Conservation (phyloP, 2,113 vertebrate genomes). For the Ammodytes marinus region DNA sequence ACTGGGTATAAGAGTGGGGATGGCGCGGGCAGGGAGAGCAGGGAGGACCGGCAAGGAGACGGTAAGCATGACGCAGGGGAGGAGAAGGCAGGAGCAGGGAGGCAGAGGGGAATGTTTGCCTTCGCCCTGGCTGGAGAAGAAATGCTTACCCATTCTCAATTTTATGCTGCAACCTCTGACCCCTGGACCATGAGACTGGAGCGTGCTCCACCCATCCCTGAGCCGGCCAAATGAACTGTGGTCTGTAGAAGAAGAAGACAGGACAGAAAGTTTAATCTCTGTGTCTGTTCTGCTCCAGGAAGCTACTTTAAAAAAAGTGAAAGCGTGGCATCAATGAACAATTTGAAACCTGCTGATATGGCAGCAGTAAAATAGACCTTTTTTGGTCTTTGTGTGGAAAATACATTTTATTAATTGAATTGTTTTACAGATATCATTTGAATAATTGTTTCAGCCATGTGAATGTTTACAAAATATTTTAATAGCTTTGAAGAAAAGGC, state of each 20-base stretch:
- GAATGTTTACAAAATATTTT: slow-evolving; percentile 63
- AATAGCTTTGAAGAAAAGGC: slow-evolving; percentile 50
- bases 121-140: slow-evolving; percentile 92
- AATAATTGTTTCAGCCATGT: slow-evolving; percentile 34
- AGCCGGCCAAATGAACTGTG: slow-evolving; percentile 88
- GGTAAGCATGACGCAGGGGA: slow-evolving; percentile 86
- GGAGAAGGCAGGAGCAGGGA: slow-evolving; percentile 88
- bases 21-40: slow-evolving; percentile 84
- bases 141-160: slow-evolving; percentile 88
- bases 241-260: slow-evolving; percentile 24
- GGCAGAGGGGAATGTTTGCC: slow-evolving; percentile 91
- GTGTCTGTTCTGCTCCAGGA: slow-evolving; percentile 57
- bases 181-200: slow-evolving; percentile 92
- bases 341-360: slow-evolving; percentile 58
- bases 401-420: slow-evolving; percentile 25
- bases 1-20: slow-evolving; percentile 89
- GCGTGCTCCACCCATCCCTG: slow-evolving; percentile 89
- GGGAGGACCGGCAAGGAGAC: slow-evolving; percentile 88
- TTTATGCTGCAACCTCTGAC: slow-evolving; percentile 88
- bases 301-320: slow-evolving; percentile 60
- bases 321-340: slow-evolving; percentile 45
- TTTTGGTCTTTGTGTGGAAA: background rate
- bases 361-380: slow-evolving; percentile 31
- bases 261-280: slow-evolving; percentile 39
- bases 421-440: slow-evolving; percentile 43